phyloP scores from a whole-genome alignment of 2,888 invertebrate species.

The Drosophila helvetica region DNA sequence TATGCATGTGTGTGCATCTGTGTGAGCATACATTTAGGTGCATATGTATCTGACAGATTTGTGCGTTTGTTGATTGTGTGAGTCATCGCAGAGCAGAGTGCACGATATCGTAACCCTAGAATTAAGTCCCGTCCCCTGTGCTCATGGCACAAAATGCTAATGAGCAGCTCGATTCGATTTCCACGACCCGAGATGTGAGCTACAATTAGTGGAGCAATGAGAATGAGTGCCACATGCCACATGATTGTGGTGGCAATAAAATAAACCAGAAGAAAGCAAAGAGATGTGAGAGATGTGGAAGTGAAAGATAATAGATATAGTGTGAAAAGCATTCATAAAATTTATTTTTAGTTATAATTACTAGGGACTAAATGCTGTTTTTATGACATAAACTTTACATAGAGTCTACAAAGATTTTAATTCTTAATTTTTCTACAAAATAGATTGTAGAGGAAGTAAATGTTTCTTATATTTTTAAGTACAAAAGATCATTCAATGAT shows the following conservation, averaged over 20 bases:
- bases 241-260: background rate
- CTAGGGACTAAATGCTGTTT: too few species aligned
- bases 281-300: background rate
- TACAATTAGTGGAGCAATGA: conserved; percentile 24
- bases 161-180: conserved; percentile 44
- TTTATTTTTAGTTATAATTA: too few species aligned
- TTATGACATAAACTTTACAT: too few species aligned
- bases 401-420: too few species aligned
- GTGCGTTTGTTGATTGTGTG: conserved; percentile 52
- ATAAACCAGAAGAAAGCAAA: background rate
- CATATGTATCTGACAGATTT: conserved; percentile 29
- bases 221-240: background rate
- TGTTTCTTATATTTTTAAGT: too few species aligned
- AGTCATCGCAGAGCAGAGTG: conserved; percentile 56
- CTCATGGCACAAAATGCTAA: conserved; percentile 51
- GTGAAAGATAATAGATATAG: background rate
- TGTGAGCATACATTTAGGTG: conserved; percentile 16
- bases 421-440: too few species aligned
- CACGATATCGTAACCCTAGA: conserved; percentile 50
- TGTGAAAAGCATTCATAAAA: too few species aligned
- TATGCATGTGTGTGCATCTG: conserved; percentile 14
- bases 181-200: conserved; percentile 26
- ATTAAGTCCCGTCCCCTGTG: conserved; percentile 47
- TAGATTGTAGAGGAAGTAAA: too few species aligned
- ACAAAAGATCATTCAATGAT: too few species aligned